Evolutionary conservation across 2,113 vertebrate species (phyloP).

Genomic region (Mirounga angustirostris): DNA sequence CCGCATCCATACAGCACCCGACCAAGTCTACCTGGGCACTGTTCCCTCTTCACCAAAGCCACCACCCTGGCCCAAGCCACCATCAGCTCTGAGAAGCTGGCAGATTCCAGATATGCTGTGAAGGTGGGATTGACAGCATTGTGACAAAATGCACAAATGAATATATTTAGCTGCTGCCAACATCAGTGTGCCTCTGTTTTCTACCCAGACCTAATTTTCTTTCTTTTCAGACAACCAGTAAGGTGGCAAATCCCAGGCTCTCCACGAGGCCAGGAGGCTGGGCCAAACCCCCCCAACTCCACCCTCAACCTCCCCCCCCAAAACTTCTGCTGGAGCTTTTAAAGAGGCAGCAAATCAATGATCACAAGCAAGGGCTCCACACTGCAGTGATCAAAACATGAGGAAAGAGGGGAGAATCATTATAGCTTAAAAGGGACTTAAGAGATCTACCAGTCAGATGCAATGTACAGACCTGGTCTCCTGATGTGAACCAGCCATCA

Average conservation of each 20-base stretch:
- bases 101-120: not conserved
- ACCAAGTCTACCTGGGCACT: not conserved
- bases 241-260: not conserved
- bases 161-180: not conserved
- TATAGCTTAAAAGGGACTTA: not conserved
- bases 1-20: fast-evolving
- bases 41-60: not conserved
- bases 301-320: fast-evolving
- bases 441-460: not conserved
- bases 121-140: not conserved
- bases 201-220: not conserved
- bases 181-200: not conserved
- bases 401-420: not conserved
- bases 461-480: not conserved
- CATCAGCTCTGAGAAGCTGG: not conserved
- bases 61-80: not conserved
- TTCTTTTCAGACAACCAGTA: not conserved
- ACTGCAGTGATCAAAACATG: not conserved
- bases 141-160: not conserved
- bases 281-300: not conserved
- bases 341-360: not conserved
- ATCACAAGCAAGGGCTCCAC: not conserved
- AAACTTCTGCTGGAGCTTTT: not conserved
- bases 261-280: not conserved
- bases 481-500: not conserved